phyloP scores from a whole-genome alignment of 2,797 vertebrate genomes.

The Antennarius maculatus region DNA sequence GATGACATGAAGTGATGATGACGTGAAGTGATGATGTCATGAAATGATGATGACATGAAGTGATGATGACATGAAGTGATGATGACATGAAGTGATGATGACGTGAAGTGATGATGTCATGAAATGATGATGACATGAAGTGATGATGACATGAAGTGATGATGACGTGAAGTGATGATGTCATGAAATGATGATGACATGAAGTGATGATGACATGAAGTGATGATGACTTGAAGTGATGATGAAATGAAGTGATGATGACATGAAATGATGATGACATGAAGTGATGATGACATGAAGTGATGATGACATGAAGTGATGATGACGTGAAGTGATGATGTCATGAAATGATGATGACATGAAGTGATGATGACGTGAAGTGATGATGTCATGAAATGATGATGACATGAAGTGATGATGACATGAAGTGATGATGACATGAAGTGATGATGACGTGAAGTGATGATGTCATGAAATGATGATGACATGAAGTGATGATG shows the following conservation, averaged over 20 bases:
- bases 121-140: background rate
- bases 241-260: too few species aligned
- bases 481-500: background rate
- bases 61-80: background rate
- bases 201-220: background rate
- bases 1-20: too few species aligned
- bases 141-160: background rate
- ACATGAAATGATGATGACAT: background rate
- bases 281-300: background rate
- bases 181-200: too few species aligned
- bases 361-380: background rate
- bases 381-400: background rate
- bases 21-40: background rate
- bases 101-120: background rate
- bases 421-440: background rate
- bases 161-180: background rate
- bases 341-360: too few species aligned
- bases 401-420: too few species aligned
- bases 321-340: background rate
- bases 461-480: background rate
- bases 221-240: too few species aligned
- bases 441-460: background rate
- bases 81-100: background rate
- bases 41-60: too few species aligned
- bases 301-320: background rate